Evolutionary conservation across 2,113 vertebrate species (phyloP).

Genomic region (Ia io): DNA sequence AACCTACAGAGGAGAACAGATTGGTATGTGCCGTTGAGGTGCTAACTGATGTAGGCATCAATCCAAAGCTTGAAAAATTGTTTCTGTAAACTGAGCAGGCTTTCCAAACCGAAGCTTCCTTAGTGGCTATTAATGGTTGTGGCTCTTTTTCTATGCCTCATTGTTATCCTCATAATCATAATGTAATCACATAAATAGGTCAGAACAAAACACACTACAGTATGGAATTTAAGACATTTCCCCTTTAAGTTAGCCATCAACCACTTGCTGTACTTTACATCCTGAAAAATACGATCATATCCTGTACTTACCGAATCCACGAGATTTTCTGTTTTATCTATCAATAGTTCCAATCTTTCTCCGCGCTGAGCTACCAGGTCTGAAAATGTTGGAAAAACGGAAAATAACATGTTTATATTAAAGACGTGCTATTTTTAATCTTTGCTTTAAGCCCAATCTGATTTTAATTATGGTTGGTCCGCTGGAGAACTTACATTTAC

Average conservation of each 20-base stretch:
- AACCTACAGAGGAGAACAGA: neutral
- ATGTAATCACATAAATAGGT: neutral
- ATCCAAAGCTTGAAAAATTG: constrained; percentile 1
- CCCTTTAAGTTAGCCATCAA: constrained; percentile 23
- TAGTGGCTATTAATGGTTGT: neutral
- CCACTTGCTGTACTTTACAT: constrained; percentile 2
- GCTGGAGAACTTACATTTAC: neutral
- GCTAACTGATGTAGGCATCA: neutral
- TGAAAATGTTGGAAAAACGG: constrained; percentile 73
- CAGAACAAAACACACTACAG: neutral
- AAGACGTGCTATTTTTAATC: constrained; percentile 8
- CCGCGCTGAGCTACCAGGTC: constrained; percentile 98
- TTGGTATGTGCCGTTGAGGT: neutral
- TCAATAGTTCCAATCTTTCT: constrained; percentile 96
- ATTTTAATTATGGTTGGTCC: constrained; percentile 9
- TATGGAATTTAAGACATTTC: constrained; percentile 27
- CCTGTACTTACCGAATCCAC: constrained; percentile 94
- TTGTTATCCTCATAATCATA: neutral
- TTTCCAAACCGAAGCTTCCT: constrained; percentile 44
- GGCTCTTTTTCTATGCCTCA: neutral
- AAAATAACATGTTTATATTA: constrained; percentile 47
- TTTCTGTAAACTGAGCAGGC: neutral
- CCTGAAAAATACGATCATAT: neutral
- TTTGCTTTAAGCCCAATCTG: constrained; percentile 10
- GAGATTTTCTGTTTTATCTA: constrained; percentile 98